A percentile compares a stretch with the other conserved stretches of the same genome.
phyloP scores from a whole-genome alignment of 2,888 invertebrate genomes.

The Willowsia nigromaculata region DNA sequence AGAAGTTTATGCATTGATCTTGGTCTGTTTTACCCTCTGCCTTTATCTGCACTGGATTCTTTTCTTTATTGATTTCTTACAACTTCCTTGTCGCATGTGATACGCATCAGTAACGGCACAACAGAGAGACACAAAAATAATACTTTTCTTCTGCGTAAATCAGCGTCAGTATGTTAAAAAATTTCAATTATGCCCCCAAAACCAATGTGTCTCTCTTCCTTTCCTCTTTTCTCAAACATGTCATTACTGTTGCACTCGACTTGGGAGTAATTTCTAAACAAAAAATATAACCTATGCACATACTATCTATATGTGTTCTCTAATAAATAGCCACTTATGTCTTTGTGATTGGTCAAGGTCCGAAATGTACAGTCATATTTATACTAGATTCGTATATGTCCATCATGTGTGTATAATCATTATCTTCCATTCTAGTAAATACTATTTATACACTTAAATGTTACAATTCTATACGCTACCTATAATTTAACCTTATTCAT shows the following conservation, averaged over 20 bases:
- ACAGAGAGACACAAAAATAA: not conserved
- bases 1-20: not conserved
- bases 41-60: constrained; percentile 15
- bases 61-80: constrained; percentile 30
- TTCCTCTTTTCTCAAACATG: constrained; percentile 1
- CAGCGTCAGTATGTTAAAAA: not conserved
- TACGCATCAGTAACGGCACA: not conserved
- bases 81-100: constrained; percentile 14
- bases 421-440: constrained; percentile 9
- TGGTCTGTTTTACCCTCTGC: not conserved
- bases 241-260: not conserved
- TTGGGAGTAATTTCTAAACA: not conserved
- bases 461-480: not conserved
- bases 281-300: not conserved
- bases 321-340: constrained; percentile 2
- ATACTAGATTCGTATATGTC: not conserved
- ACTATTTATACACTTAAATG: constrained; percentile 28
- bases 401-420: not conserved
- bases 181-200: constrained; percentile 22
- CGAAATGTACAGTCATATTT: constrained; percentile 2
- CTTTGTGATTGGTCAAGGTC: constrained; percentile 35
- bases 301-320: not conserved
- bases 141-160: not conserved
- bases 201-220: not conserved
- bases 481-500: constrained; percentile 38